Conservation (phyloP, 2,888 invertebrate species). For the Ectobius pallidus region DNA sequence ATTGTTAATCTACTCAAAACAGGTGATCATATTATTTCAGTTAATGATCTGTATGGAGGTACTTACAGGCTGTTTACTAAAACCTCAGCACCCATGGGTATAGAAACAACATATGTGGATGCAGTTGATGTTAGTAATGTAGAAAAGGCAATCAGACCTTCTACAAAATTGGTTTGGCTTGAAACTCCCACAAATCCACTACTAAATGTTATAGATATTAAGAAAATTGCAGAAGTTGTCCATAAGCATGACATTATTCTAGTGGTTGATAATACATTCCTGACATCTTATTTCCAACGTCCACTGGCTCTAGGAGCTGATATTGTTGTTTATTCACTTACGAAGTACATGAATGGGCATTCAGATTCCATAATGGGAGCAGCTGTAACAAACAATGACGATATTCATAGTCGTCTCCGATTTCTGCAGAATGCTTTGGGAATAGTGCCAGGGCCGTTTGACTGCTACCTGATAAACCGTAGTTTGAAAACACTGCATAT, state of each 20-base stretch:
- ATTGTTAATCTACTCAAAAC: slow-evolving; percentile 69
- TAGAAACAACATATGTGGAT: slow-evolving; percentile 80
- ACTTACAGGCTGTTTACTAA: slow-evolving; percentile 71
- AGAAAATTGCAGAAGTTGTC: slow-evolving; percentile 68
- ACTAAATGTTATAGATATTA: slow-evolving; percentile 88
- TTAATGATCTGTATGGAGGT: slow-evolving; percentile 96
- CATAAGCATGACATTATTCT: slow-evolving; percentile 68
- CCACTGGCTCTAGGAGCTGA: slow-evolving; percentile 93
- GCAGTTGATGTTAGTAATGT: slow-evolving; percentile 70
- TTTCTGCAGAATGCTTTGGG: slow-evolving; percentile 94
- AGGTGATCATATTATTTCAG: slow-evolving; percentile 90
- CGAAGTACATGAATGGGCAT: slow-evolving; percentile 99
- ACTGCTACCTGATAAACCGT: slow-evolving; percentile 91
- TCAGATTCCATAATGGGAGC: slow-evolving; percentile 97
- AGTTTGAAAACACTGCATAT: slow-evolving; percentile 92
- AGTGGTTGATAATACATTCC: slow-evolving; percentile 93
- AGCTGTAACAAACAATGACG: slow-evolving; percentile 73
- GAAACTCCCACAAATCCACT: slow-evolving; percentile 97
- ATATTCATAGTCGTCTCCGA: slow-evolving; percentile 71
- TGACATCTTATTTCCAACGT: slow-evolving; percentile 85
- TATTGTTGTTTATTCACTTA: slow-evolving; percentile 87
- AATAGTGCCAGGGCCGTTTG: slow-evolving; percentile 94
- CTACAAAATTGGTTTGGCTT: slow-evolving; percentile 75
- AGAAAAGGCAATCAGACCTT: slow-evolving; percentile 57
- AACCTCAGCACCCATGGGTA: slow-evolving; percentile 65